Base-by-base conservation (phyloP, 2,797 vertebrate species). In the Gambelia wislizenii region DNA sequence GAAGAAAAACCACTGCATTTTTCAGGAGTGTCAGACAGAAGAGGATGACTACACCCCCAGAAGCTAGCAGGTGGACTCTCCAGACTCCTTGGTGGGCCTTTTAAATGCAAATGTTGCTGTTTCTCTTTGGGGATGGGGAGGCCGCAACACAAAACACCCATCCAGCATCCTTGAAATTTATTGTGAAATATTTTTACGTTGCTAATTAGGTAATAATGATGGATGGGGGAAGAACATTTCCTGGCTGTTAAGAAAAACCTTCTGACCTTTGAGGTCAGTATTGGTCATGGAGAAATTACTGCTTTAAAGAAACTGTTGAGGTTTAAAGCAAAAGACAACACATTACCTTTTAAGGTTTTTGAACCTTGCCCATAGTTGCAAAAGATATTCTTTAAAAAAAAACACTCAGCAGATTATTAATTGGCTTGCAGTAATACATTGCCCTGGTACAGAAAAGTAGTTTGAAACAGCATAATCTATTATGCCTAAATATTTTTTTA, bases 161-260 rank as follows among this genome's bases (percentile, higher is more conserved):
- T 82, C 93, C 4, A 0, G 7, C 64, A 89, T 8, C 94, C n/a
- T 64, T 85, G 94, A 6, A 88, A 18, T 0, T 0, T 52, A 54
- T 83, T 27, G 93, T 0, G 90, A 94, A 93, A 92, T 72, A 82
- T 2, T 61, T n/a, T 77, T 85, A 0, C 89, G 85, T 25, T 72
- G 92, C 70, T 92, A 95, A 96, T 94, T 85, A 91, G 94, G 94
- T 93, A 95, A 79, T 89, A 90, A 93, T 88, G 93, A 94, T 91
- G 84, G 47, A 61, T 0, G 89, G 89, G 88, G 92, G n/a, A n/a
- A 91, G 94, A 75, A 75, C 92, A 95, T 94, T 93, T 96, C 92
- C 94, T 90, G 89, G 89, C 87, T 93, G 10, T 84, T 87, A 59
- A 22, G 85, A 52, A 87, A 77, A 93, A 86, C 30, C 74, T 93